A percentile compares a stretch with the other conserved stretches of the same genome.
Conservation (phyloP, 2,888 invertebrate species). For the Tiliacea citrago region DNA sequence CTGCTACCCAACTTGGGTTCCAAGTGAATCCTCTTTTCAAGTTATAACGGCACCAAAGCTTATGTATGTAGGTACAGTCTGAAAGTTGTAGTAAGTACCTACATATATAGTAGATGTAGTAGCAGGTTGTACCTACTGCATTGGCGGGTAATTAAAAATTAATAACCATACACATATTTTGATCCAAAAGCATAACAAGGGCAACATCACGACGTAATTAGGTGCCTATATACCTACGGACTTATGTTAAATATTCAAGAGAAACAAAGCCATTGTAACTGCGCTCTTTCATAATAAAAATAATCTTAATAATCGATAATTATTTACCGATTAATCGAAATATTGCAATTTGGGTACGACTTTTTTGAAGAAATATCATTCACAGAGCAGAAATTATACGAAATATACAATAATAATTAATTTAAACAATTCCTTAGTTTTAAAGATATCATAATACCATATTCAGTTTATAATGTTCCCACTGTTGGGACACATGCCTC, state of each 20-base stretch:
- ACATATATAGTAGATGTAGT: neutral
- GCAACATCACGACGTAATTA: neutral
- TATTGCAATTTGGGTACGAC: neutral
- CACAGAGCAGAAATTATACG: neutral
- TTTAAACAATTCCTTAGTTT: neutral
- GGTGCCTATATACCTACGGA: too few species aligned
- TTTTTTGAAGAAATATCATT: neutral
- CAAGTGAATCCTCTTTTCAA: constrained; percentile 56
- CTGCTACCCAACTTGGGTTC: constrained; percentile 47
- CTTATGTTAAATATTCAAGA: neutral
- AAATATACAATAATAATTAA: neutral
- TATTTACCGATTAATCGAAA: neutral
- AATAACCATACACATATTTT: neutral
- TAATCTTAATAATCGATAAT: too few species aligned
- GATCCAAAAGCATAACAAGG: neutral
- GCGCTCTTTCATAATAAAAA: neutral
- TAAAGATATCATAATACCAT: too few species aligned
- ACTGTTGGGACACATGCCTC: too few species aligned
- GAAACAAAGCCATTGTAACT: neutral
- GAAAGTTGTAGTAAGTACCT: constrained; percentile 25
- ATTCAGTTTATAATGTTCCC: too few species aligned
- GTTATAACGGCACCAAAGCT: constrained; percentile 43
- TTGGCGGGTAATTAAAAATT: neutral
- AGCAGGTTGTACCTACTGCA: neutral
- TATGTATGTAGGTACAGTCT: constrained; percentile 18